These are phyloP conservation scores for Pachyrhynchus sulphureomaculatus DNA, from an alignment of 1,140 invertebrate genomes.

Conservation along the genomic window DNA sequence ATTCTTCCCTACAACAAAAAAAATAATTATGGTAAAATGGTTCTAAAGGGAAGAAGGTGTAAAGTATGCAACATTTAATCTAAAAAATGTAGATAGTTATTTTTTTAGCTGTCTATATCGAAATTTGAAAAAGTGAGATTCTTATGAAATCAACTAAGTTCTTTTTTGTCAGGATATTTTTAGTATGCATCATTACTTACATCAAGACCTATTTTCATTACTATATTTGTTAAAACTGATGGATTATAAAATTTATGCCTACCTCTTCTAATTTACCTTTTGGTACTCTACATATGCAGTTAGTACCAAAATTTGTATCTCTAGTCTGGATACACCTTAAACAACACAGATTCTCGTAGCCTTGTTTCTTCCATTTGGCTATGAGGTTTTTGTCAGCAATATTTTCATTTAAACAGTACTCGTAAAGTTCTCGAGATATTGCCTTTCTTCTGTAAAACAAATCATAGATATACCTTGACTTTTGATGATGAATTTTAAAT, in stretches of 20 bases:
- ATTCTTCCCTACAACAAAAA: constrained; percentile 75
- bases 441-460: constrained; percentile 95
- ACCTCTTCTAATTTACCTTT: constrained; percentile 97
- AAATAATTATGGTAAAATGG: constrained; percentile 10
- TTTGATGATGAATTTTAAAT: constrained; percentile 98
- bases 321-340: constrained; percentile 97
- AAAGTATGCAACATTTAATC: too few species aligned
- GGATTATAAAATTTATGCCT: too few species aligned
- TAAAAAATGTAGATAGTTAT: too few species aligned
- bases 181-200: too few species aligned
- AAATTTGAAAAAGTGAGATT: too few species aligned
- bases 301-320: constrained; percentile 99
- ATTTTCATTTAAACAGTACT: constrained; percentile 95
- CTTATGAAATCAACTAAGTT: too few species aligned
- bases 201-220: too few species aligned
- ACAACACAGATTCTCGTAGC: constrained; percentile 99
- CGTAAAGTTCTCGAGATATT: constrained; percentile 95
- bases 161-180: too few species aligned
- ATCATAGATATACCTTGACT: constrained; percentile 96
- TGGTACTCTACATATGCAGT: constrained; percentile 98
- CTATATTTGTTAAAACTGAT: too few species aligned
- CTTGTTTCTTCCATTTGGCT: constrained; percentile 99
- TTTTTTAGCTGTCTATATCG: too few species aligned
- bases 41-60: too few species aligned
- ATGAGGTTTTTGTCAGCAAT: constrained; percentile 97